phyloP scores from a whole-genome alignment of 2,797 vertebrate species.

The Falco naumanni region DNA sequence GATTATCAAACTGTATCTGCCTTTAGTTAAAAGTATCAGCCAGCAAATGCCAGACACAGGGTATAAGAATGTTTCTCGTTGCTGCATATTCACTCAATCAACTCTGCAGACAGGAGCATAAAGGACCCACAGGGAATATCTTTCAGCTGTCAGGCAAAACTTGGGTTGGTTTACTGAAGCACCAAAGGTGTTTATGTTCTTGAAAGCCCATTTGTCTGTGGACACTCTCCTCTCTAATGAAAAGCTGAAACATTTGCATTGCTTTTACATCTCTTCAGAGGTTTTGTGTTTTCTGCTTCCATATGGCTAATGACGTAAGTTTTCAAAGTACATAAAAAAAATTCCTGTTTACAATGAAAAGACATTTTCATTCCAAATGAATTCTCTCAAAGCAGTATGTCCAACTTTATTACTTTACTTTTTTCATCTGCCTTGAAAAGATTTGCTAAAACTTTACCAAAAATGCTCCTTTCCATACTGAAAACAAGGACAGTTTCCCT shows the following conservation, averaged over 20 bases:
- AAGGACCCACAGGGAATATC: constrained; percentile 40
- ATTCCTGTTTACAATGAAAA: background rate
- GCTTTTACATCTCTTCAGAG: background rate
- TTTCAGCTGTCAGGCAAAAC: constrained; percentile 36
- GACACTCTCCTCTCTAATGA: background rate
- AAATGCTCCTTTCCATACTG: background rate
- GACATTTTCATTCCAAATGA: background rate
- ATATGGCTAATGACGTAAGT: background rate
- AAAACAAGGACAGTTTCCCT: background rate
- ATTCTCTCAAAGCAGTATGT: background rate
- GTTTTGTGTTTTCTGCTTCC: background rate
- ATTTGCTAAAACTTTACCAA: background rate
- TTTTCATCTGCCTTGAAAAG: background rate
- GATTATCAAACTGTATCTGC: background rate
- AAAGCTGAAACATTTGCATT: background rate
- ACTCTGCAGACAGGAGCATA: background rate
- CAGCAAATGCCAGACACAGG: background rate
- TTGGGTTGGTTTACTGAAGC: background rate
- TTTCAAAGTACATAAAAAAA: background rate
- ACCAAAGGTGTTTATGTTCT: background rate
- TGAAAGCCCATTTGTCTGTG: background rate
- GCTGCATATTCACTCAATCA: constrained; percentile 46
- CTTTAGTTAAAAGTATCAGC: constrained; percentile 40
- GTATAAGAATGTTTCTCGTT: background rate
- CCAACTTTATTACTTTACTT: background rate